Percentiles rank a stretch among this genome's conserved stretches.
phyloP scores from a whole-genome alignment of 2,888 invertebrate species.

The Zaprionus obscuricornis region DNA sequence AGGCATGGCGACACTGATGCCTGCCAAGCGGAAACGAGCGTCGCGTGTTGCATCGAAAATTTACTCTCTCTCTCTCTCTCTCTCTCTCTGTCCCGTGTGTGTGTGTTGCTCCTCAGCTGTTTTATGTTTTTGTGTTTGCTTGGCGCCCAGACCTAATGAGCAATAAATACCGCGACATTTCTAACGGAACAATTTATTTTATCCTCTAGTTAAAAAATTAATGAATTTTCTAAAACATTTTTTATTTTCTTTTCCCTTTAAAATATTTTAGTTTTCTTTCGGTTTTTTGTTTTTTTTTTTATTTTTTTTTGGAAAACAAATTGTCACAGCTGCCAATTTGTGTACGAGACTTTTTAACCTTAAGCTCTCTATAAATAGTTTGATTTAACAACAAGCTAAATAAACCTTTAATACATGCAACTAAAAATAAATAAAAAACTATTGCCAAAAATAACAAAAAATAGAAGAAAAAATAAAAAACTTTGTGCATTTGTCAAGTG shows the following conservation, averaged over 20 bases:
- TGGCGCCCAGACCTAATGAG: conserved; percentile 58
- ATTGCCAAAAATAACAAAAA: conserved; percentile 64
- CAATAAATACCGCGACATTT: conserved; percentile 50
- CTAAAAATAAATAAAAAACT: conserved; percentile 35
- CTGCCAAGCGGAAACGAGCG: conserved; percentile 52
- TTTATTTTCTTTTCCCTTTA: no score
- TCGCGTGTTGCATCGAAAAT: conserved; percentile 37
- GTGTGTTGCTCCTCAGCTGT: no score
- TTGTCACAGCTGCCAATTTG: conserved; percentile 8
- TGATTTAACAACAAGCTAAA: conserved; percentile 47
- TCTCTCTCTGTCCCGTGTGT: no score
- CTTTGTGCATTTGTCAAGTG: conserved; percentile 70
- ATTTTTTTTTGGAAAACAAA: neutral
- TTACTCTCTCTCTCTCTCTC: conserved; percentile 7
- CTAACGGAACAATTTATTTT: neutral
- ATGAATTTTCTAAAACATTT: neutral
- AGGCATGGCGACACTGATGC: conserved; percentile 28
- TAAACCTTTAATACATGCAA: conserved; percentile 26
- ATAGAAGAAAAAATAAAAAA: conserved; percentile 20
- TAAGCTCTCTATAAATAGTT: conserved; percentile 35
- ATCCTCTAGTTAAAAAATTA: neutral
- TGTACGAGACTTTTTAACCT: no score
- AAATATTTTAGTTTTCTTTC: no score
- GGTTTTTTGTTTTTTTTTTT: no score
- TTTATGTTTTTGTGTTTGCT: no score